Evolutionary conservation across 2,113 vertebrate genomes (phyloP).

Genomic region (Anseranas semipalmata): DNA sequence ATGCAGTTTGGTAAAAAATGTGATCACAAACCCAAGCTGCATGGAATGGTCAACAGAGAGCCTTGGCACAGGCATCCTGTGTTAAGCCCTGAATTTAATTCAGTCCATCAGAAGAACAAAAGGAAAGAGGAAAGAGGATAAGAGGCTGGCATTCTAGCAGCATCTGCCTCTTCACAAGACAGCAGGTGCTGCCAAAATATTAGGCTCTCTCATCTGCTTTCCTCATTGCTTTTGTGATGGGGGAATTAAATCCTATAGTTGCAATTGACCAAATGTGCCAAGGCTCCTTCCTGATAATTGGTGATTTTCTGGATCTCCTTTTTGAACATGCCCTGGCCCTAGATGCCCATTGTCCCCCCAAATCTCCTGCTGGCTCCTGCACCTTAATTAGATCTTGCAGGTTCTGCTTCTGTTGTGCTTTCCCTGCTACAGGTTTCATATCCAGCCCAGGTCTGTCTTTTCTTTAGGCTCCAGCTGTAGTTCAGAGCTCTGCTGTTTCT

Average conservation of each 20-base stretch:
- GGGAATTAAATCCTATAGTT: background rate
- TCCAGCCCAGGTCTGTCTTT: background rate
- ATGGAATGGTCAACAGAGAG: background rate
- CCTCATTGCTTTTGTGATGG: background rate
- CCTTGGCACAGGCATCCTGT: background rate
- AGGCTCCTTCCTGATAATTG: background rate
- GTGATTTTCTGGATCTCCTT: slow-evolving; percentile 14
- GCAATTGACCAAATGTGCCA: background rate
- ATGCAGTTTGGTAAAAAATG: background rate
- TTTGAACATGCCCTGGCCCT: background rate
- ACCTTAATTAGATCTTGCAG: background rate
- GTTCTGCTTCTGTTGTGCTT: background rate
- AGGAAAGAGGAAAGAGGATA: background rate
- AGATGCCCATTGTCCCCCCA: background rate
- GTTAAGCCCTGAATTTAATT: background rate
- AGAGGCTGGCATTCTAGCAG: slow-evolving; percentile 6
- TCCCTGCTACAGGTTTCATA: background rate
- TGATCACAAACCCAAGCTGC: background rate
- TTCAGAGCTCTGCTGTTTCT: slow-evolving; percentile 20
- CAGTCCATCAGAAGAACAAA: background rate
- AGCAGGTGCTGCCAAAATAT: slow-evolving; percentile 37
- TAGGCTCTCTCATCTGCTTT: slow-evolving; percentile 24
- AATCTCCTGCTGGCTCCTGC: background rate
- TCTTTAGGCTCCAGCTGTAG: background rate
- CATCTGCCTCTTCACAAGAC: slow-evolving; percentile 6